A percentile compares a stretch with the other conserved stretches of the same genome.
phyloP scores from a whole-genome alignment of 2,888 invertebrate genomes.

The Erebia ligea region DNA sequence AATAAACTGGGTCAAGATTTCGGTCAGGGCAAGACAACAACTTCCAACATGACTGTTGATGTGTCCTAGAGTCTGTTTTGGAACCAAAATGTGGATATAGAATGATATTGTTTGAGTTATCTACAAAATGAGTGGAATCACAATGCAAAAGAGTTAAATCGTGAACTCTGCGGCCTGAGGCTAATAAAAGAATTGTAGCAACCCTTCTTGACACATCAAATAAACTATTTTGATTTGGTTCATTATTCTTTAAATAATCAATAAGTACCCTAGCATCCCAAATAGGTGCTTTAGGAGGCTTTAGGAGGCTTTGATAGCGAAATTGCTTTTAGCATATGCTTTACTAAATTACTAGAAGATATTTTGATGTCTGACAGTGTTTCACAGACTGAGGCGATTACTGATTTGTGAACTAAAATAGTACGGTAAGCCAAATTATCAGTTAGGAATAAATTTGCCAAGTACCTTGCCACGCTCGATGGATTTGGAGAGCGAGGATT shows the following conservation, averaged over 20 bases:
- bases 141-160: conserved; percentile 38
- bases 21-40: conserved; percentile 23
- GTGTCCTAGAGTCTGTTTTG: conserved; percentile 37
- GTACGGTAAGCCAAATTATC: conserved; percentile 37
- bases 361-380: conserved; percentile 28
- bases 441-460: conserved; percentile 32
- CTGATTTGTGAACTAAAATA: conserved; percentile 43
- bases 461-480: conserved; percentile 33
- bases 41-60: conserved; percentile 37
- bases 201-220: conserved; percentile 35
- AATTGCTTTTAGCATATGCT: conserved; percentile 38
- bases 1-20: conserved; percentile 33
- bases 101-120: conserved; percentile 31
- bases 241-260: conserved; percentile 22
- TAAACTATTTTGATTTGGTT: no score
- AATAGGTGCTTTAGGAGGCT: conserved; percentile 30
- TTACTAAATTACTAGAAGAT: conserved; percentile 32
- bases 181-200: conserved; percentile 35
- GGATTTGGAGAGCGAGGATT: conserved; percentile 21
- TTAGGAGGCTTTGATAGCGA: conserved; percentile 25
- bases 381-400: conserved; percentile 38
- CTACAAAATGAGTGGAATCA: conserved; percentile 32
- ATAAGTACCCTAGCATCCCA: conserved; percentile 37
- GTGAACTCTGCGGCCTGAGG: conserved; percentile 41
- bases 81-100: conserved; percentile 41